Conservation (phyloP, 2,888 invertebrate genomes). For the Drosophila picticornis region DNA sequence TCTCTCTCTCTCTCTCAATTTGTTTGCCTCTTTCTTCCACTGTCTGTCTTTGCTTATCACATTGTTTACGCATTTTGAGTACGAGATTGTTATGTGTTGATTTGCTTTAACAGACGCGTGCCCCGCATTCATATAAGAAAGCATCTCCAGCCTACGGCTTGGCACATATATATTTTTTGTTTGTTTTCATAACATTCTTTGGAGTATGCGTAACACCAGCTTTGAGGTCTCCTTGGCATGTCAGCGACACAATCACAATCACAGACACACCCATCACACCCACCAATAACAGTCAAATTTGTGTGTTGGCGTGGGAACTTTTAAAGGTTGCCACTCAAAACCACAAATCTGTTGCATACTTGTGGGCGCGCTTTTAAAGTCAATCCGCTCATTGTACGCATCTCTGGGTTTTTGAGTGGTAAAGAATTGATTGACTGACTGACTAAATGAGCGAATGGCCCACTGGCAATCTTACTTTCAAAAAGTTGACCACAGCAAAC, state of each 20-base stretch:
- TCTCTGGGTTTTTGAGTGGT: slow-evolving; percentile 25
- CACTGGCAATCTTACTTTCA: neutral
- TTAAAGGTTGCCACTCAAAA: slow-evolving; percentile 44
- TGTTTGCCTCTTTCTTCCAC: neutral
- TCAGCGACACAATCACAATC: slow-evolving; percentile 63
- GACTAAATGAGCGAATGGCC: slow-evolving; percentile 1
- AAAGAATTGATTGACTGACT: slow-evolving; percentile 62
- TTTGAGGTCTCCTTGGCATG: slow-evolving; percentile 60
- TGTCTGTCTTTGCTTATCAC: slow-evolving; percentile 67
- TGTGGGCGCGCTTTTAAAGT: slow-evolving; percentile 70
- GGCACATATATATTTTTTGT: slow-evolving; percentile 15
- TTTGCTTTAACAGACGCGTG: slow-evolving; percentile 79
- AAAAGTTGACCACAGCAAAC: slow-evolving; percentile 10
- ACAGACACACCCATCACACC: slow-evolving; percentile 23
- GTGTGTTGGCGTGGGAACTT: slow-evolving; percentile 37
- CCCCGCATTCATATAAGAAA: slow-evolving; percentile 73
- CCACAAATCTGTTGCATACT: slow-evolving; percentile 79
- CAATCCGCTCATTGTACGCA: slow-evolving; percentile 54
- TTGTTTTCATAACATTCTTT: slow-evolving; percentile 55
- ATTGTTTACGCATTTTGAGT: slow-evolving; percentile 82
- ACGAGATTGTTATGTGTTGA: slow-evolving; percentile 82
- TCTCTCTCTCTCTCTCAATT: slow-evolving; percentile 2
- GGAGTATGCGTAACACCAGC: slow-evolving; percentile 58
- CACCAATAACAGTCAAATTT: slow-evolving; percentile 18
- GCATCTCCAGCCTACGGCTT: slow-evolving; percentile 43